A percentile compares a stretch with the other conserved stretches of the same genome.
Conservation (phyloP, 2,113 vertebrate species). For the Syrrhaptes paradoxus region DNA sequence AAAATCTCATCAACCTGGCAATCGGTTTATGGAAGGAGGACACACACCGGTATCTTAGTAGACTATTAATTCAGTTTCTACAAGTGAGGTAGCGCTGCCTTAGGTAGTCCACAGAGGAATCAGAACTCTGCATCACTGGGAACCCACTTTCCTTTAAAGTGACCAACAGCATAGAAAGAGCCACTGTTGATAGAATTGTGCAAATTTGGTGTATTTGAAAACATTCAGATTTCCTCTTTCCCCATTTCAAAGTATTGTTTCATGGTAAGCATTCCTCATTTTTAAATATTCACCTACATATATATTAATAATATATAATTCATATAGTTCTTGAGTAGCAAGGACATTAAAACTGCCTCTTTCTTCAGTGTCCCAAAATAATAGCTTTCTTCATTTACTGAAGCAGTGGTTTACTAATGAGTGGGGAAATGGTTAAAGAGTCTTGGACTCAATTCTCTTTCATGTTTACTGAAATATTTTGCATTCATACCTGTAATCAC, state of each 20-base stretch:
- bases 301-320: background rate
- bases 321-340: background rate
- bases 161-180: background rate
- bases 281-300: background rate
- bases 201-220: background rate
- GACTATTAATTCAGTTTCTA: background rate
- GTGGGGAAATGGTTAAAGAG: background rate
- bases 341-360: background rate
- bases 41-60: background rate
- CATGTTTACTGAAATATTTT: background rate
- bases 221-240: background rate
- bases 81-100: background rate
- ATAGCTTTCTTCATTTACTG: background rate
- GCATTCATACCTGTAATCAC: background rate
- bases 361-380: background rate
- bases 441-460: background rate
- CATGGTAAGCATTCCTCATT: background rate
- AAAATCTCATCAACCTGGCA: background rate
- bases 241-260: background rate
- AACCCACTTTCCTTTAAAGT: background rate
- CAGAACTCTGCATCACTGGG: background rate
- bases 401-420: background rate
- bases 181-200: background rate
- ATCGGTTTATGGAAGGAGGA: background rate
- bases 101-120: background rate